Conservation (phyloP, 2,113 vertebrate species). For the Oncorhynchus tshawytscha region DNA sequence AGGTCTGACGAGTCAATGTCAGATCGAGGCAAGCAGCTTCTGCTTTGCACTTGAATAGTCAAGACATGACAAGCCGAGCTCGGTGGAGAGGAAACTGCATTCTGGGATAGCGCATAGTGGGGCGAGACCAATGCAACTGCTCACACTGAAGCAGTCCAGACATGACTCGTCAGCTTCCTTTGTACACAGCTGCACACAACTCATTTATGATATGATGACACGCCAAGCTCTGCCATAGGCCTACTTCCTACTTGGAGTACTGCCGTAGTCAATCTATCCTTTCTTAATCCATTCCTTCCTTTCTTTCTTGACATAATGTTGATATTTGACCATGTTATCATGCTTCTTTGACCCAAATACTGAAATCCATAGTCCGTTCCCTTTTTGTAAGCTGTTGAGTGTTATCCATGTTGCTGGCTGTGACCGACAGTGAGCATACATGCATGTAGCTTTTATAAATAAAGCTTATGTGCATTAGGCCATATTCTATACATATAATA, state of each 20-base stretch:
- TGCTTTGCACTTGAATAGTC: conserved; percentile 16
- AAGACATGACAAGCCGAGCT: conserved; percentile 29
- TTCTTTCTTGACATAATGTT: not conserved
- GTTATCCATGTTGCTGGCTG: conserved; percentile 20
- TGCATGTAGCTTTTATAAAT: too few species aligned
- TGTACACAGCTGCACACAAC: conserved; percentile 11
- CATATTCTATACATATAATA: too few species aligned
- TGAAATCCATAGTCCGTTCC: not conserved
- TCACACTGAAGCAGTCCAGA: conserved; percentile 37
- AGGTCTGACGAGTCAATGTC: conserved; percentile 3
- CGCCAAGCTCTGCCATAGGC: not conserved
- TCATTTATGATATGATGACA: conserved; percentile 22
- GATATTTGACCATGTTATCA: too few species aligned
- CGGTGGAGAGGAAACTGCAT: conserved; percentile 15
- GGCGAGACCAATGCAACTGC: conserved; percentile 25
- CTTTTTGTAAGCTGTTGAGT: not conserved
- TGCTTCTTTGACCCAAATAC: too few species aligned
- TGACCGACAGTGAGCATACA: too few species aligned
- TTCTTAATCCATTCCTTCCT: not conserved
- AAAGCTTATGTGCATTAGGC: too few species aligned
- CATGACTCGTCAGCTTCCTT: conserved; percentile 26
- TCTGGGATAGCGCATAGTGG: conserved; percentile 6
- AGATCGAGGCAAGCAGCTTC: not conserved
- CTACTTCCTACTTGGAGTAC: not conserved
- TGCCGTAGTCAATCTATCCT: not conserved